Evolutionary conservation across 53 echinoderm and acorn worm species (phyloP), one percentile per base, ranked within the genome.

Genomic region (Hippasteria phrygiana): DNA sequence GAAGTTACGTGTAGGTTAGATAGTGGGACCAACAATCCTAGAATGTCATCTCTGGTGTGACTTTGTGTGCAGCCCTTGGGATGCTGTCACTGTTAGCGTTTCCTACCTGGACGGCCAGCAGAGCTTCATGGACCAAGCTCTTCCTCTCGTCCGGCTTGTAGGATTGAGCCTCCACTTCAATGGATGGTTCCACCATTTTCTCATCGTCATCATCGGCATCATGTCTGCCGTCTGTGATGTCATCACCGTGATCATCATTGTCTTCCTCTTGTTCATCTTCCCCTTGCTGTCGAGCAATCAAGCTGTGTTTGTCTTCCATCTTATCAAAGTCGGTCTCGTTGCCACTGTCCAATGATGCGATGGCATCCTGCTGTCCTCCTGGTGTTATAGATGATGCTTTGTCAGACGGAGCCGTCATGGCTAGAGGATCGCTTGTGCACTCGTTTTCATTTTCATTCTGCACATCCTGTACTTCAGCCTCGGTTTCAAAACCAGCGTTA

Each of bases 101-200:
- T 28, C 1, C 31, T 46, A 50, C 51, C 32, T 75, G 47, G 48
- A 75, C 75, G 2, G 75, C 75, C 6, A 75, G 75, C 17, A 75
- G 75, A 16, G 75, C 75, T 27, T 75, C 75, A 2, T 75, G 75
- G 29, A 75, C 75, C 50, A 75, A 34, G 51, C 75, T 75, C 50
- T 75, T 75, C 51, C 75, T 47, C 1, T 1, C 10, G 48, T 75
- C 75, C 1, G 39, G 31, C 13, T 37, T 39, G 72, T 33, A 31
- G 7, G 67, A 5, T 32, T 41, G 3, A 4, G 41, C 42, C 4
- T 40, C 73, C 4, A 48, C 75, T 75, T 75, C 34, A 10, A 48
- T 26, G 47, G 20, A 3, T 47, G 75, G 75, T 14, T 28, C 18
- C 29, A 47, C 13, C 75, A 75, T 75, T 27, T 16, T 11, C 6